A percentile compares a stretch with the other conserved stretches of the same genome.
phyloP scores from a whole-genome alignment of 2,113 vertebrate genomes.

The Lanius ludovicianus region DNA sequence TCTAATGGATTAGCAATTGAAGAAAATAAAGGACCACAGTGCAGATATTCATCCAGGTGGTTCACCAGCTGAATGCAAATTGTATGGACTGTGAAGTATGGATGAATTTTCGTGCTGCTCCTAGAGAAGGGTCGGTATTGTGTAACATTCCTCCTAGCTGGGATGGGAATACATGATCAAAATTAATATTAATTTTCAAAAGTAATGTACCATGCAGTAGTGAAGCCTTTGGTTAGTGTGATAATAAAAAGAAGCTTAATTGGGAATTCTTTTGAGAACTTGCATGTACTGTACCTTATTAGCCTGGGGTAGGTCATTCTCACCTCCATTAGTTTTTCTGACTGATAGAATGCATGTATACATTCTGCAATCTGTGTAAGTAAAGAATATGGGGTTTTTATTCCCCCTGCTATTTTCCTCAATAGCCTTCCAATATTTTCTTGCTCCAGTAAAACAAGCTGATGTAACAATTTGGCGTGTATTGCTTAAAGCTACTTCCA shows the following conservation, averaged over 20 bases:
- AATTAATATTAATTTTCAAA: conserved; percentile 22
- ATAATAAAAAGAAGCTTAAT: conserved; percentile 48
- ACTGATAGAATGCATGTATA: neutral
- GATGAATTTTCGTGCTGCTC: neutral
- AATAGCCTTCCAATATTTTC: neutral
- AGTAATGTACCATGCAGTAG: conserved; percentile 21
- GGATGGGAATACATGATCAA: neutral
- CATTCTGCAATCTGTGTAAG: neutral
- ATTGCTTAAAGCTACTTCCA: conserved; percentile 7
- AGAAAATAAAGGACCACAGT: neutral
- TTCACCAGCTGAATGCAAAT: neutral
- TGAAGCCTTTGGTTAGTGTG: neutral
- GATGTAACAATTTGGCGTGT: conserved; percentile 23
- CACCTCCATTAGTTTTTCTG: conserved; percentile 28
- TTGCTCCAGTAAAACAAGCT: neutral
- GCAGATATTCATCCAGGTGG: neutral
- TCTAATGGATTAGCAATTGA: neutral
- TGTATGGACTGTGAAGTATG: neutral
- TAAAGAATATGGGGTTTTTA: neutral
- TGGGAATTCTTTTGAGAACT: conserved; percentile 41
- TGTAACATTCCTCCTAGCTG: neutral
- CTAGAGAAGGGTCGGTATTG: neutral
- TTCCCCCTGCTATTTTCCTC: neutral
- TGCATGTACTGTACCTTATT: conserved; percentile 13
- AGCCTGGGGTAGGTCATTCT: conserved; percentile 20